phyloP scores from a whole-genome alignment of 2,113 vertebrate genomes.

The Rhea americana region DNA sequence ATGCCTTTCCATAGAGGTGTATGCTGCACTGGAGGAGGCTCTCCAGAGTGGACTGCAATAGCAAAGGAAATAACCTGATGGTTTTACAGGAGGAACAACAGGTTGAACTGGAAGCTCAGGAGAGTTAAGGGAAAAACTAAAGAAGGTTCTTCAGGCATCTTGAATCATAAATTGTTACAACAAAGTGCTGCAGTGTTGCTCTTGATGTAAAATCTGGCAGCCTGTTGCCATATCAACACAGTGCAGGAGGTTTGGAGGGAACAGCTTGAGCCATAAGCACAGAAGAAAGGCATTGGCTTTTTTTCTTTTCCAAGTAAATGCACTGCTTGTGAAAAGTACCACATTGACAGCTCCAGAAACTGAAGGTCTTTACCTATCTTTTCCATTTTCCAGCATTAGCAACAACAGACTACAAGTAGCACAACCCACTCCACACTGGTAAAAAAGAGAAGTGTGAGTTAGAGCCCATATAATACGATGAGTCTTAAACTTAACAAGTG shows the following conservation, averaged over 20 bases:
- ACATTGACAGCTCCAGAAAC: neutral
- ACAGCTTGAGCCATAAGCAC: neutral
- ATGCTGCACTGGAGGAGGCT: neutral
- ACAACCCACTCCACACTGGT: neutral
- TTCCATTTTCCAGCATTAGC: neutral
- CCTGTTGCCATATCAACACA: constrained; percentile 26
- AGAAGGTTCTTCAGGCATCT: neutral
- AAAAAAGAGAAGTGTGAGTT: neutral
- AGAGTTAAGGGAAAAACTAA: neutral
- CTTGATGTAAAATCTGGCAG: neutral
- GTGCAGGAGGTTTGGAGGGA: neutral
- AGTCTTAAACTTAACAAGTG: neutral
- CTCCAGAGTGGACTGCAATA: neutral
- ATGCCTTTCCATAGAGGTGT: neutral
- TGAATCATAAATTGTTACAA: neutral
- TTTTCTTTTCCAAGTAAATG: neutral
- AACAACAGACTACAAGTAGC: rapidly evolving
- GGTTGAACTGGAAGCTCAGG: neutral
- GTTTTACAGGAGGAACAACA: neutral
- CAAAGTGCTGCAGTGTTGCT: rapidly evolving
- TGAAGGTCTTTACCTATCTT: neutral
- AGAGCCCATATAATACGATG: neutral
- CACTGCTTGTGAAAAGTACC: neutral
- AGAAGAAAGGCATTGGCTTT: neutral
- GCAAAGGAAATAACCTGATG: neutral